Evolutionary conservation across 30 jellyfish, hydroid and myxozoan species (phyloP).

Genomic region (Turritopsis dohrnii): DNA sequence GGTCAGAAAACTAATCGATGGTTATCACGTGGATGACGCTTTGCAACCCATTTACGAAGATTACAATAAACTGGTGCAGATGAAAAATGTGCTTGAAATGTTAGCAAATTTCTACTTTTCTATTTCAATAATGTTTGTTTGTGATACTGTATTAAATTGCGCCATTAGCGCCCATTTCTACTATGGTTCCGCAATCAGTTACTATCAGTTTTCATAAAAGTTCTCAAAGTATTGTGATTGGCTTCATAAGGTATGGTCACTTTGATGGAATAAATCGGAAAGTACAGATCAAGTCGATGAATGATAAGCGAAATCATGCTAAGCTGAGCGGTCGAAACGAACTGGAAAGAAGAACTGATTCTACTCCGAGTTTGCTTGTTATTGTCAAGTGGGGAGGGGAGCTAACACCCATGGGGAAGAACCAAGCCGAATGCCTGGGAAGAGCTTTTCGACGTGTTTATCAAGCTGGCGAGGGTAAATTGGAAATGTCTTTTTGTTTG

Average conservation of each 20-base stretch:
- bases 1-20: slow-evolving; percentile 59
- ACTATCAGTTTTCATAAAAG: too few relatives aligned
- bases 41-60: slow-evolving; percentile 1
- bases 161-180: too few relatives aligned
- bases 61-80: background rate
- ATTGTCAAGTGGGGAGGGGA: slow-evolving; percentile 99
- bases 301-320: slow-evolving; percentile 65
- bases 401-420: slow-evolving; percentile 91
- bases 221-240: too few relatives aligned
- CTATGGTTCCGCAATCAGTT: too few relatives aligned
- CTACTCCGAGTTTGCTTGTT: slow-evolving; percentile 57
- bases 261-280: slow-evolving; percentile 85
- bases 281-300: slow-evolving; percentile 69
- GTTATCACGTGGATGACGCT: slow-evolving; percentile 12
- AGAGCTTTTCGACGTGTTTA: slow-evolving; percentile 86
- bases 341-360: slow-evolving; percentile 4
- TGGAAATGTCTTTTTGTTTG: too few relatives aligned
- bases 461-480: slow-evolving; percentile 68
- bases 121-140: background rate
- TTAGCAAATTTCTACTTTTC: background rate
- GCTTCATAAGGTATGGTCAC: slow-evolving; percentile 61
- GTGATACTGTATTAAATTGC: too few relatives aligned
- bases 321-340: slow-evolving; percentile 78
- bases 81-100: slow-evolving; percentile 28
- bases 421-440: slow-evolving; percentile 94